These are phyloP conservation scores for Anser brachyrhynchus DNA, from an alignment of 2,113 vertebrate genomes.

Conservation along the genomic window DNA sequence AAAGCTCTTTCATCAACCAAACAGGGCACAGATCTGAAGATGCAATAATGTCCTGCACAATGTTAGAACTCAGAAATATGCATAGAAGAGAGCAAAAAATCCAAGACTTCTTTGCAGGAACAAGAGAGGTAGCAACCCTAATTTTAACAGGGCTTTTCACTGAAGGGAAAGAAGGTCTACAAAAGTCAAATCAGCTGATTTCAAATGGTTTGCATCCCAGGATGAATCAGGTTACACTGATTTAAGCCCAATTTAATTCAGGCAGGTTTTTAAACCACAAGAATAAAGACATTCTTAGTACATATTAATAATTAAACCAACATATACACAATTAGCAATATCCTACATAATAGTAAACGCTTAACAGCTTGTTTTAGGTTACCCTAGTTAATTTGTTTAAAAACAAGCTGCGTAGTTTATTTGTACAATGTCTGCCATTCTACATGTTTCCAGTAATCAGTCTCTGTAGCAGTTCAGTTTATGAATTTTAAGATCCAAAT, in stretches of 20 bases:
- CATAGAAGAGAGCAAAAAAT: conserved; percentile 59
- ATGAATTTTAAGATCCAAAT: conserved; percentile 88
- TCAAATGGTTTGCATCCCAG: conserved; percentile 81
- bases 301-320: conserved; percentile 88
- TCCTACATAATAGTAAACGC: conserved; percentile 77
- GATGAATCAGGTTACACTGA: conserved; percentile 80
- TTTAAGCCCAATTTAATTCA: conserved; percentile 86
- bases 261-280: conserved; percentile 84
- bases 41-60: neutral
- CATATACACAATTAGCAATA: conserved; percentile 87
- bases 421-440: conserved; percentile 62
- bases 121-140: conserved; percentile 72
- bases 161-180: conserved; percentile 74
- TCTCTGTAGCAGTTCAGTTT: conserved; percentile 33
- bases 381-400: conserved; percentile 66
- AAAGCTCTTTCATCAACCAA: conserved; percentile 8
- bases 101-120: conserved; percentile 61
- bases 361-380: conserved; percentile 72
- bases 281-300: conserved; percentile 85
- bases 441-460: conserved; percentile 47
- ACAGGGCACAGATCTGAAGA: conserved; percentile 33
- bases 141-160: conserved; percentile 78
- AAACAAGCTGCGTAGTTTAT: conserved; percentile 68
- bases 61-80: neutral
- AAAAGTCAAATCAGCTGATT: conserved; percentile 81